Percentiles rank a stretch among this genome's conserved stretches.
Evolutionary conservation across 2,888 invertebrate species (phyloP).

Genomic region (Craniophora ligustri): DNA sequence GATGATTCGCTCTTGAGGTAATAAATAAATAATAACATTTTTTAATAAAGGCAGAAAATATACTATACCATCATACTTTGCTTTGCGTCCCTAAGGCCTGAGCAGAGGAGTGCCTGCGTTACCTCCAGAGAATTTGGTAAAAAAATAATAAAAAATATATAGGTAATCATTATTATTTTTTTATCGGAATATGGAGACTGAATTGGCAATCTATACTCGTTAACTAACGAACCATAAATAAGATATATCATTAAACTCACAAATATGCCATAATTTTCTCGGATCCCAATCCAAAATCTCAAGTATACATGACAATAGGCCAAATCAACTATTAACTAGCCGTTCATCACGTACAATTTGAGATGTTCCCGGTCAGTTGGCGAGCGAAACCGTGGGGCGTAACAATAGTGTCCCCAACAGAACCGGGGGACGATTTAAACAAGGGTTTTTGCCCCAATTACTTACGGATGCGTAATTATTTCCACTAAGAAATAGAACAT

Average conservation of each 20-base stretch:
- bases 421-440: constrained; percentile 78
- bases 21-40: too few relatives aligned
- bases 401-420: constrained; percentile 85
- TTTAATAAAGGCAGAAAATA: too few relatives aligned
- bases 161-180: too few relatives aligned
- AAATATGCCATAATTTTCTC: constrained; percentile 21
- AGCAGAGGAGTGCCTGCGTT: too few relatives aligned
- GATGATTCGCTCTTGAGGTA: background rate
- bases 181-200: too few relatives aligned
- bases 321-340: constrained; percentile 74
- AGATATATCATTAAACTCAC: background rate
- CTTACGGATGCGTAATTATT: constrained; percentile 80
- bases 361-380: constrained; percentile 82
- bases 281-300: constrained; percentile 39
- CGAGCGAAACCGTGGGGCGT: constrained; percentile 55
- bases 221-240: too few relatives aligned
- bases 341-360: constrained; percentile 77
- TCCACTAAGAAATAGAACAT: constrained; percentile 72
- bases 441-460: constrained; percentile 85
- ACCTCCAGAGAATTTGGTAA: too few relatives aligned
- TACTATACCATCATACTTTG: too few relatives aligned
- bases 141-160: too few relatives aligned
- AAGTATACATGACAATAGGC: constrained; percentile 67
- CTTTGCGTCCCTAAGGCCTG: too few relatives aligned
- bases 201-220: too few relatives aligned